These are phyloP conservation scores for Zygogramma bicolorata DNA, from an alignment of 2,888 invertebrate species.

Conservation along the genomic window DNA sequence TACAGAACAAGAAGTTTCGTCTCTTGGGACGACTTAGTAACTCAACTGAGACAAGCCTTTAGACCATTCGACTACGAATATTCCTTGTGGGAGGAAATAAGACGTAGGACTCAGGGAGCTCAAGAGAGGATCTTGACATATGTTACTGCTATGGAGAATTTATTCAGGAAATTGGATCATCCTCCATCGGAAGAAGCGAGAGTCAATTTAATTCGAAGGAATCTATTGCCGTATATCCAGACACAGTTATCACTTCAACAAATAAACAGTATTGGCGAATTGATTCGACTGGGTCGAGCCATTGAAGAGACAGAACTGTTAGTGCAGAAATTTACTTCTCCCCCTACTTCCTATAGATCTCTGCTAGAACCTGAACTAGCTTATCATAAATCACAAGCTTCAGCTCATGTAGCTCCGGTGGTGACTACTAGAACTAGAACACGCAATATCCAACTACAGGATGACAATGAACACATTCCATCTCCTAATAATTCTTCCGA, in stretches of 20 bases:
- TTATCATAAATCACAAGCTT: neutral
- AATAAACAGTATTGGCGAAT: slow-evolving; percentile 3
- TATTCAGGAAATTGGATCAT: slow-evolving; percentile 14
- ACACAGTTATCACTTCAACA: too few relatives aligned
- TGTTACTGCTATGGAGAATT: slow-evolving; percentile 18
- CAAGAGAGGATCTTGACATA: slow-evolving; percentile 2
- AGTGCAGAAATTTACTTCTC: slow-evolving; percentile 1
- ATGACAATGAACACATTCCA: neutral
- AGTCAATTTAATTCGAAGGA: slow-evolving; percentile 18
- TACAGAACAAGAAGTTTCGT: neutral
- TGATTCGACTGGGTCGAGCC: slow-evolving; percentile 3
- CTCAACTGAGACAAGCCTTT: slow-evolving; percentile 1
- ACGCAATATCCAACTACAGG: neutral
- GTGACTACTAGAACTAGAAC: neutral
- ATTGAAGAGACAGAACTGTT: slow-evolving; percentile 28
- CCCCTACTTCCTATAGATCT: slow-evolving; percentile 9
- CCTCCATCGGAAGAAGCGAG: neutral
- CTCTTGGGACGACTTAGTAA: slow-evolving; percentile 14
- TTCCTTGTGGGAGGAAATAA: slow-evolving; percentile 31
- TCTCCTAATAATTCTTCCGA: neutral
- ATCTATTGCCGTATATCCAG: slow-evolving; percentile 16
- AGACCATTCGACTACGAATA: slow-evolving; percentile 13
- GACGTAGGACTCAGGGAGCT: slow-evolving; percentile 20
- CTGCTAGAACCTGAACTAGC: slow-evolving; percentile 25
- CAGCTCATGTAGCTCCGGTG: neutral